Conservation (phyloP, 2,888 invertebrate genomes). For the Chloromyia formosa region DNA sequence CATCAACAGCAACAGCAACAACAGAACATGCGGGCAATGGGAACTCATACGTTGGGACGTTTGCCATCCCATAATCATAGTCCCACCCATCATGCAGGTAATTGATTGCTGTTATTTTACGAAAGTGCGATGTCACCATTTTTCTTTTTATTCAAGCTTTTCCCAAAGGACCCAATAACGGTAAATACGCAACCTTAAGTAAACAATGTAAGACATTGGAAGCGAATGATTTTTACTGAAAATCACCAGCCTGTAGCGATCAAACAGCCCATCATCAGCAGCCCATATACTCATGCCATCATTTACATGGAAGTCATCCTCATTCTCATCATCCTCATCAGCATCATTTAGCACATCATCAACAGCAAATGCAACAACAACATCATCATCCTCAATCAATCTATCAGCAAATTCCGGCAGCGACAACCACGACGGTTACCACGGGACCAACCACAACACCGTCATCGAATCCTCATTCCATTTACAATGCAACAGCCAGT, state of each 20-base stretch:
- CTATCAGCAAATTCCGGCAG: constrained; percentile 63
- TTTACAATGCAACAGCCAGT: constrained; percentile 55
- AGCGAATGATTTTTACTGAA: constrained; percentile 95
- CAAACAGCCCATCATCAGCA: constrained; percentile 54
- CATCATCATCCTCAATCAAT: constrained; percentile 61
- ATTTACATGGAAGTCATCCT: constrained; percentile 61
- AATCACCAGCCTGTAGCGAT: constrained; percentile 70
- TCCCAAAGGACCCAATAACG: constrained; percentile 74
- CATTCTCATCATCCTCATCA: constrained; percentile 62
- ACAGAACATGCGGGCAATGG: constrained; percentile 66
- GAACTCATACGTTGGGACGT: constrained; percentile 75
- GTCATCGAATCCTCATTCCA: constrained; percentile 46
- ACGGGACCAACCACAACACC: constrained; percentile 35
- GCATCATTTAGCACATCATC: constrained; percentile 70
- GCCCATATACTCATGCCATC: constrained; percentile 63
- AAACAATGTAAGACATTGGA: constrained; percentile 95
- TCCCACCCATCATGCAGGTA: constrained; percentile 66
- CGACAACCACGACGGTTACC: constrained; percentile 49
- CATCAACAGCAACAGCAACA: constrained; percentile 55
- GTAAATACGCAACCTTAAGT: constrained; percentile 94
- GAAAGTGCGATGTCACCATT: neutral
- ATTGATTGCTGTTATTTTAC: constrained; percentile 50
- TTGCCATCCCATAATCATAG: constrained; percentile 71
- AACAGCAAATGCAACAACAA: constrained; percentile 62
- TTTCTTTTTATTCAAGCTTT: neutral